Conservation (phyloP, 2,797 vertebrate species). For the Molossus alvarezi region DNA sequence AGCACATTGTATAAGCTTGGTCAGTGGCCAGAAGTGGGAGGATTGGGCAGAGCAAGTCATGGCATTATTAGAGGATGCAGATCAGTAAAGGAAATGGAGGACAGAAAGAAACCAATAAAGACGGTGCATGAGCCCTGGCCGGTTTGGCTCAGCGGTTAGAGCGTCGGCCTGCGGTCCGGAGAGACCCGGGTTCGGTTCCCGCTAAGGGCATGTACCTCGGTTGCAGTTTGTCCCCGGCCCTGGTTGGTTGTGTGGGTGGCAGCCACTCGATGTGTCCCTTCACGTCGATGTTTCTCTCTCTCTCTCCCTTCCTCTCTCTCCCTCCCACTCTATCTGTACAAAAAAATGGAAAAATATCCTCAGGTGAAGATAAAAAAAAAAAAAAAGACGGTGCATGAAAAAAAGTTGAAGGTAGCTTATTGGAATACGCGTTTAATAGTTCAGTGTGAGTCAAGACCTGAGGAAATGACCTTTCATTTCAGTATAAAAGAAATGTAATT, state of each 20-base stretch:
- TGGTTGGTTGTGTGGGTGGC: too few relatives aligned
- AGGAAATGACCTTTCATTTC: constrained; percentile 80
- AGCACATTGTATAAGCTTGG: constrained; percentile 81
- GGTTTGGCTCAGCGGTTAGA: too few relatives aligned
- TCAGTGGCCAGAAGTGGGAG: constrained; percentile 77
- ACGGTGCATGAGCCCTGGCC: background rate
- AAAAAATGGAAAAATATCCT: too few relatives aligned
- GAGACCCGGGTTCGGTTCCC: too few relatives aligned
- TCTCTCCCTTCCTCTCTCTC: too few relatives aligned
- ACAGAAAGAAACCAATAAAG: constrained; percentile 80
- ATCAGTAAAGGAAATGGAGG: constrained; percentile 80
- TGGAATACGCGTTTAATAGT: constrained; percentile 72
- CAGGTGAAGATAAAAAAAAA: too few relatives aligned
- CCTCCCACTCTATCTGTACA: too few relatives aligned
- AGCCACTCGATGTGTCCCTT: too few relatives aligned
- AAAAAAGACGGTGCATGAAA: background rate
- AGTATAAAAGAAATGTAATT: constrained; percentile 77
- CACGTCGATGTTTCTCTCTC: too few relatives aligned
- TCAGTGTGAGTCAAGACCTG: constrained; percentile 77
- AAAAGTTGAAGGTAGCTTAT: constrained; percentile 80
- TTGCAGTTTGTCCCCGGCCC: too few relatives aligned
- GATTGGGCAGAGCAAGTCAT: constrained; percentile 84
- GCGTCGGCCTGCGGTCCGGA: too few relatives aligned
- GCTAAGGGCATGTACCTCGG: too few relatives aligned
- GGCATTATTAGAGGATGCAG: constrained; percentile 80